A percentile compares a stretch with the other conserved stretches of the same genome.
Evolutionary conservation across 2,113 vertebrate genomes (phyloP).

Genomic region (Morone chrysops): DNA sequence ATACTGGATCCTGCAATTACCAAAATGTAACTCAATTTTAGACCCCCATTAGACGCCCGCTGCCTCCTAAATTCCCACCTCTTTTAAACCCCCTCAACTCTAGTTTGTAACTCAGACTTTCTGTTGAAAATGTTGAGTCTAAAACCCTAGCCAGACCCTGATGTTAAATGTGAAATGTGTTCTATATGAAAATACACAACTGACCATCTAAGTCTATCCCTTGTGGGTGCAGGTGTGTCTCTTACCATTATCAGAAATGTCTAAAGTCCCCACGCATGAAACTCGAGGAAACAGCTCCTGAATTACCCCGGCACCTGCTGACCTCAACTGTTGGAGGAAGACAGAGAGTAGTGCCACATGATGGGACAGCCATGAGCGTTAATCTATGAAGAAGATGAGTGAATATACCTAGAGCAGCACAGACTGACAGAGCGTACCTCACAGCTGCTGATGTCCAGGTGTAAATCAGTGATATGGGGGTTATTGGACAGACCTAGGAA

Average conservation of each 20-base stretch:
- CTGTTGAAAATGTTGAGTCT: neutral
- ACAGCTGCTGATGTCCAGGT: constrained; percentile 92
- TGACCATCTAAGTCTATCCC: neutral
- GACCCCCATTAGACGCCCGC: neutral
- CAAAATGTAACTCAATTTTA: neutral
- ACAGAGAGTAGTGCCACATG: constrained; percentile 46
- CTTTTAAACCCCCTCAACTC: neutral
- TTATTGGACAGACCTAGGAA: constrained; percentile 91
- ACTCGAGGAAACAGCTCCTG: constrained; percentile 90
- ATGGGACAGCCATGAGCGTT: constrained; percentile 21
- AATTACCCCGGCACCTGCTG: constrained; percentile 89
- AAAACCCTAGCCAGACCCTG: neutral
- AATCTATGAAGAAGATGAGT: constrained; percentile 44
- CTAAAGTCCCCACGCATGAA: constrained; percentile 88
- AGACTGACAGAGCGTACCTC: constrained; percentile 82
- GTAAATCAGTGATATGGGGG: constrained; percentile 89
- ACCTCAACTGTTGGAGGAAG: constrained; percentile 85
- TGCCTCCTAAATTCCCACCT: neutral
- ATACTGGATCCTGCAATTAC: neutral
- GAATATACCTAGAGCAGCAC: constrained; percentile 7
- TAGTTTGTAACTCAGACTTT: neutral
- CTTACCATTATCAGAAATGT: constrained; percentile 93
- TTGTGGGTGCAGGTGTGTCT: neutral
- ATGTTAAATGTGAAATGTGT: neutral
- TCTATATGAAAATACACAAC: neutral